Base-by-base conservation (phyloP, 2,888 invertebrate genomes). In the Smittia sp. region DNA sequence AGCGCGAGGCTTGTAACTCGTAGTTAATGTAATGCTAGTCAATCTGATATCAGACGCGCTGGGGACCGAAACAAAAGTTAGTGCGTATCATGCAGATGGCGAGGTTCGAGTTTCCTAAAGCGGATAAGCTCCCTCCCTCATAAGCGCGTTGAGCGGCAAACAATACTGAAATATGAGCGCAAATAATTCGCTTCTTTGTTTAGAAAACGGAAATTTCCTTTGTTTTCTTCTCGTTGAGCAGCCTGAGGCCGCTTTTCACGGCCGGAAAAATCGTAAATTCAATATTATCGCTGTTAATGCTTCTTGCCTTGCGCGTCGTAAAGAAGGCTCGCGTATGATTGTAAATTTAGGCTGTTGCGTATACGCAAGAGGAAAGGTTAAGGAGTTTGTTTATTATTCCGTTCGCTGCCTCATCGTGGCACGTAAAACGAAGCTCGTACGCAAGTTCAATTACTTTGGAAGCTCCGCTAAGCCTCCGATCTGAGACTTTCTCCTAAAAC, bases 251-350 rank as follows among this genome's bases (percentile, higher is more conserved):
- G 15, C 15, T 46, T 46, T 46, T n/a, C 46, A 6, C 9, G 9
- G 32, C 32, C 32, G 32, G 32, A 32, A 46, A 46, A 58, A 58
- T 20, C 58, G 58, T 58, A 58, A 58, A 58, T 20, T 58, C 58
- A 58, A 58, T 58, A 58, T 58, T 58, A 58, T 58, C 58, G 58
- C 58, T 58, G 18, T n/a, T 22, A 58, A 58, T 58, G 58, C 18
- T 58, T 4, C 20, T 32, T 32, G 52, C 58, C 20, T 20, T 1
- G 15, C 52, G 46, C 11, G 15, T 46, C 46, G 9, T 32, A 32
- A 32, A 32, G 32, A 32, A 32, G 9, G 32, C 46, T n/a, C 15
- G 46, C 15, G 46, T 46, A 46, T 46, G 46, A n/a, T 11, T 46
- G 15, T n/a, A 15, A 46, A 11, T 46, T 46, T 15, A 46, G 15